A percentile compares a stretch with the other conserved stretches of the same genome.
Conservation (phyloP, 2,888 invertebrate species). For the Branchinecta sandiegonensis region DNA sequence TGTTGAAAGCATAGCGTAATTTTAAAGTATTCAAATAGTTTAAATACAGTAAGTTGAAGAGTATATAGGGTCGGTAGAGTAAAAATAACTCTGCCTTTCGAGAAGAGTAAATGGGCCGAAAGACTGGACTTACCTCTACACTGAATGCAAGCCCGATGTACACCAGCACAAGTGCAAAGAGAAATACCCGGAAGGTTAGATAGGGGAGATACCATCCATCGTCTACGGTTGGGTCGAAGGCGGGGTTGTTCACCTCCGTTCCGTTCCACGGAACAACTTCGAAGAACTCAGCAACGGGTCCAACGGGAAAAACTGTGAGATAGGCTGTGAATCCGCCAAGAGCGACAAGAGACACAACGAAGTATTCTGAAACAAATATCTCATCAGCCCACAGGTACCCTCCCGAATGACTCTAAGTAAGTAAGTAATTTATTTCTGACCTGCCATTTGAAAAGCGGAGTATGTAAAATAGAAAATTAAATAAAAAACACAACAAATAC, state of each 20-base stretch:
- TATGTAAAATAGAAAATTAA: no score
- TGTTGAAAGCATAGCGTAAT: no score
- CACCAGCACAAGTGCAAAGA: slow-evolving; percentile 44
- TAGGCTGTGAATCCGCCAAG: slow-evolving; percentile 44
- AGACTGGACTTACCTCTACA: slow-evolving; percentile 43
- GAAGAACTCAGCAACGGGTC: slow-evolving; percentile 41
- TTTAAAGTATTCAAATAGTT: no score
- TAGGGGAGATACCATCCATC: not conserved
- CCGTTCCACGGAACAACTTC: slow-evolving; percentile 39
- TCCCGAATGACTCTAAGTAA: no score
- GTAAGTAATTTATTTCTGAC: no score
- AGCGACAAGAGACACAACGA: slow-evolving; percentile 37
- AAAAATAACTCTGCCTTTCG: no score
- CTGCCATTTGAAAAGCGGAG: no score
- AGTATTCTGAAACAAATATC: slow-evolving; percentile 38
- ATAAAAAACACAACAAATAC: no score
- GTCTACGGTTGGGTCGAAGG: not conserved
- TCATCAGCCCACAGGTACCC: no score
- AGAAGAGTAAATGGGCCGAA: no score
- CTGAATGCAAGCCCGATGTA: slow-evolving; percentile 45
- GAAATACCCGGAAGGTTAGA: slow-evolving; percentile 41
- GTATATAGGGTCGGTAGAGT: no score
- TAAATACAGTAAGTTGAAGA: no score
- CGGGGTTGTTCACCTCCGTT: slow-evolving; percentile 30
- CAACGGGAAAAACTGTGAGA: slow-evolving; percentile 44